Percentiles rank a stretch among this genome's conserved stretches.
Evolutionary conservation across 2,797 vertebrate species (phyloP).

Genomic region (Schizopygopsis pylzovi): DNA sequence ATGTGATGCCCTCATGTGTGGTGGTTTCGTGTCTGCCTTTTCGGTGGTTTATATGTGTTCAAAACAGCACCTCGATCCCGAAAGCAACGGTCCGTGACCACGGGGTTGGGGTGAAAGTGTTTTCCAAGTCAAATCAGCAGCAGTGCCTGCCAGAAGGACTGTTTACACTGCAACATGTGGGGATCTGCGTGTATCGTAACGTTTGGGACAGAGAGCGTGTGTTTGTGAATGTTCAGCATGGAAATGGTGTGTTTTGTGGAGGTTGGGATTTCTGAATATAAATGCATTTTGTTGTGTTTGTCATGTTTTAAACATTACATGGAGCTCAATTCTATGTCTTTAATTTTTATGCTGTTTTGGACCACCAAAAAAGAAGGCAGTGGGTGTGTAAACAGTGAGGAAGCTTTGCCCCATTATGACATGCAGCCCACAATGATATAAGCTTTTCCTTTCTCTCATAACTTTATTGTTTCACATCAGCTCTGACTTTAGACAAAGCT

Average conservation of each 20-base stretch:
- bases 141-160: constrained; percentile 64
- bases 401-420: constrained; percentile 4
- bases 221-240: neutral
- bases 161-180: constrained; percentile 67
- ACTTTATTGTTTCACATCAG: constrained; percentile 13
- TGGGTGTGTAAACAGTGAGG: constrained; percentile 25
- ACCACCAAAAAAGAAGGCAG: neutral
- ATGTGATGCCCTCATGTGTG: constrained; percentile 33
- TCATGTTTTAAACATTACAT: neutral
- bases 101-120: constrained; percentile 76
- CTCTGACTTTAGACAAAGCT: constrained; percentile 21
- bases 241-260: constrained; percentile 22
- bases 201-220: neutral
- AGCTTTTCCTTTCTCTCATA: constrained; percentile 16
- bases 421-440: neutral
- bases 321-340: neutral
- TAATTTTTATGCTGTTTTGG: constrained; percentile 25
- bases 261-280: constrained; percentile 9
- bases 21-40: constrained; percentile 63
- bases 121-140: constrained; percentile 86
- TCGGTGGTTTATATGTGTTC: constrained; percentile 79
- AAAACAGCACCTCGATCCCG: constrained; percentile 73
- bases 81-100: constrained; percentile 87
- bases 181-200: constrained; percentile 36
- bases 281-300: neutral